Evolutionary conservation across 2,888 invertebrate genomes (phyloP), one percentile per base, ranked within the genome.

Genomic region (Drosophila mercatorum): DNA sequence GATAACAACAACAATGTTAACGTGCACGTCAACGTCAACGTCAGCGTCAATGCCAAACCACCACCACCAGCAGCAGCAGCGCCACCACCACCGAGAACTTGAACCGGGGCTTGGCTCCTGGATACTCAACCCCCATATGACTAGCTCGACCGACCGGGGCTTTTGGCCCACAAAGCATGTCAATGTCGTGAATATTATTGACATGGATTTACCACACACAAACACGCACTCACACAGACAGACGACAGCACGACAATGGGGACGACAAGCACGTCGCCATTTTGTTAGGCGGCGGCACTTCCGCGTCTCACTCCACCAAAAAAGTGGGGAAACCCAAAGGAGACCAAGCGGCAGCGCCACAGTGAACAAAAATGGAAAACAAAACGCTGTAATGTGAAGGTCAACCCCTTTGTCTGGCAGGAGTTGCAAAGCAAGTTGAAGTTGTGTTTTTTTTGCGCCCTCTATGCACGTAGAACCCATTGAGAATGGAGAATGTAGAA

Each of bases 141-240:
- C 36, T 52, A 11, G 40, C 53, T 40, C 53, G 31, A 31, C 17
- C 56, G 57, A 62, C 52, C 63, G 56, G 67, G 55, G 52, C 62
- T 61, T 72, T 72, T 82, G 80, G 68, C 78, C 80, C 83, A 88
- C 86, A 83, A 89, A 89, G 80, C 81, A 89, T 85, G 88, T 89
- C 84, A 89, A 85, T 89, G 88, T 81, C 89, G 81, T 87, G 89
- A 89, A 89, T 84, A 85, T 89, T 85, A 84, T 85, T 89, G 85
- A 85, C 84, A 84, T 84, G 82, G 78, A 85, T 84, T 85, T 89
- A 61, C 73, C 70, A 47, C 76, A 73, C 40, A 68, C 11, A 47
- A 26, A 28, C 26, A 46, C 26, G 28, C 47, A 49, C 28, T 8
- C 26, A 5, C 44, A 14, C 22, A 22, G 22, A 22, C 22, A 22